A percentile compares a stretch with the other conserved stretches of the same genome.
Conservation (phyloP, 2,888 invertebrate species). For the Ophion ventricosus region DNA sequence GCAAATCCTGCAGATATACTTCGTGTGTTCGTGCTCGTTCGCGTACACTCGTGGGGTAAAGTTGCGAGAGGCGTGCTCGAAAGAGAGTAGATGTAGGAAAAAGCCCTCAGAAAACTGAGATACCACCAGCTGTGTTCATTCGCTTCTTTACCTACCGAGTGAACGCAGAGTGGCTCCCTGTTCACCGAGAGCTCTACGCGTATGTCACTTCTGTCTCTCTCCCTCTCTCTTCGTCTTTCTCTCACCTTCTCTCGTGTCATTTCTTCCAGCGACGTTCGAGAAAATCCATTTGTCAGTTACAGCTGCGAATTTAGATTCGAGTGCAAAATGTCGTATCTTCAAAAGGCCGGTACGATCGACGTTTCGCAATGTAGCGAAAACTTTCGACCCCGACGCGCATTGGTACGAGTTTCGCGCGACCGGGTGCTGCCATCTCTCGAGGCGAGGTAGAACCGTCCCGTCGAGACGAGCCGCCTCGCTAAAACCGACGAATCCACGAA, state of each 20-base stretch:
- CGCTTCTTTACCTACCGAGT: constrained; percentile 89
- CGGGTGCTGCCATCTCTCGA: constrained; percentile 62
- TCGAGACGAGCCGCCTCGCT: constrained; percentile 18
- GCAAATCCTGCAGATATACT: no score
- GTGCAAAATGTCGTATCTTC: no score
- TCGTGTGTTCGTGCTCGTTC: neutral
- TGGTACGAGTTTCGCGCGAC: neutral
- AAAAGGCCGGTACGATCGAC: neutral
- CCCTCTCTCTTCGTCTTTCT: neutral
- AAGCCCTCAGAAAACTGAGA: constrained; percentile 90
- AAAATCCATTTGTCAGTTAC: no score
- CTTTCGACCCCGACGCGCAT: neutral
- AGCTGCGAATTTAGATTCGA: no score
- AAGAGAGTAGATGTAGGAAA: constrained; percentile 12
- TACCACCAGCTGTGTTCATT: constrained; percentile 99
- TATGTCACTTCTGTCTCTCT: constrained; percentile 5
- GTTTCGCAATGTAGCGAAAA: neutral
- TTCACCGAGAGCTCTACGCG: constrained; percentile 85
- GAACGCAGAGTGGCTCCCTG: constrained; percentile 99
- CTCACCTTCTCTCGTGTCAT: neutral
- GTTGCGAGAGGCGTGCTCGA: neutral
- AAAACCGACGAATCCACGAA: neutral
- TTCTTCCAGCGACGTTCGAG: no score
- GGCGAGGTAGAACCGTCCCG: neutral
- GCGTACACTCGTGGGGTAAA: neutral